phyloP scores from a whole-genome alignment of 2,888 invertebrate species.

The Chloromyia formosa region DNA sequence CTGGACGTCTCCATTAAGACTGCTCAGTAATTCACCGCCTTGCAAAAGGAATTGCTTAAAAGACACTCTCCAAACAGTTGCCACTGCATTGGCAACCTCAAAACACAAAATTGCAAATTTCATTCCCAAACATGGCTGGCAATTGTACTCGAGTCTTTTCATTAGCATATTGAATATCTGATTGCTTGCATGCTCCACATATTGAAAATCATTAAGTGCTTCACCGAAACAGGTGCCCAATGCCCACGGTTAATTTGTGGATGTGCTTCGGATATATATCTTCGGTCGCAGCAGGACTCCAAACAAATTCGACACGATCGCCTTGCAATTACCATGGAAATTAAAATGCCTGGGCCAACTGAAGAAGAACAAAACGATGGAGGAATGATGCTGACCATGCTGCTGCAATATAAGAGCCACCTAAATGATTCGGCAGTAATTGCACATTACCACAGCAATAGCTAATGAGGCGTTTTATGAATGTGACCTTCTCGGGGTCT shows the following conservation, averaged over 20 bases:
- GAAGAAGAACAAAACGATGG: too few species aligned
- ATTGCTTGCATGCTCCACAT: slow-evolving; percentile 32
- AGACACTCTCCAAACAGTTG: too few species aligned
- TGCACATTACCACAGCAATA: slow-evolving; percentile 23
- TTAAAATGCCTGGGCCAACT: slow-evolving; percentile 2
- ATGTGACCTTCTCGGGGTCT: slow-evolving; percentile 39
- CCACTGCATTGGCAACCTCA: too few species aligned
- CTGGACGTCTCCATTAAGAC: too few species aligned
- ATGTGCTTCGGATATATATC: slow-evolving; percentile 1
- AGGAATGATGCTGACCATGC: background rate
- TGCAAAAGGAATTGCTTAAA: too few species aligned
- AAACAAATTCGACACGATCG: slow-evolving; percentile 5
- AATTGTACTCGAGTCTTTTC: slow-evolving; percentile 14
- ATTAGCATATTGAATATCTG: slow-evolving; percentile 36
- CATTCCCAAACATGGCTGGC: slow-evolving; percentile 10
- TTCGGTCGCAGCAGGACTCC: slow-evolving; percentile 23
- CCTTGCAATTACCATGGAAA: slow-evolving; percentile 34
- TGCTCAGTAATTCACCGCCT: too few species aligned
- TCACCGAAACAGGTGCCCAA: slow-evolving; percentile 37
- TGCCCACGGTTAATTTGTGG: slow-evolving; percentile 38
- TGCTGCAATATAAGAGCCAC: background rate
- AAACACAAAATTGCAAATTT: slow-evolving; percentile 7
- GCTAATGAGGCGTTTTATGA: slow-evolving; percentile 43
- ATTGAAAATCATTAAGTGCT: slow-evolving; percentile 23
- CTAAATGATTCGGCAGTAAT: slow-evolving; percentile 32